phyloP scores from a whole-genome alignment of 2,888 invertebrate species.

The Lydus trimaculatus region DNA sequence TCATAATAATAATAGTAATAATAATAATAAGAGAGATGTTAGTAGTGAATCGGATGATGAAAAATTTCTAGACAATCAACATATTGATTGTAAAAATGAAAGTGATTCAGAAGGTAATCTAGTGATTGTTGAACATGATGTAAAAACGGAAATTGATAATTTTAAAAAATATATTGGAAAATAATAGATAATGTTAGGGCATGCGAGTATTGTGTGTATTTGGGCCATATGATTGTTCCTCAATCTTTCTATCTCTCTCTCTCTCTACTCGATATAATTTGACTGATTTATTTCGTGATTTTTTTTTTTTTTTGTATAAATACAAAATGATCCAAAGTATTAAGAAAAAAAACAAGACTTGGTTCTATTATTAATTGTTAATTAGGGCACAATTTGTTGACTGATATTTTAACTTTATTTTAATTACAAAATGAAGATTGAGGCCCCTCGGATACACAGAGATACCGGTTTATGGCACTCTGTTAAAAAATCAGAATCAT shows the following conservation, averaged over 20 bases:
- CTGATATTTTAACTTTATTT: neutral
- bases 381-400: neutral
- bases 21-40: slow-evolving; percentile 21
- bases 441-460: too few relatives aligned
- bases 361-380: neutral
- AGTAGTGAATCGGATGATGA: slow-evolving; percentile 14
- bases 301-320: too few relatives aligned
- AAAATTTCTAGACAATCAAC: slow-evolving; percentile 18
- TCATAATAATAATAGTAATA: slow-evolving; percentile 19
- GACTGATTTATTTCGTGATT: slow-evolving; percentile 5
- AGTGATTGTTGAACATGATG: slow-evolving; percentile 10
- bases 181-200: neutral
- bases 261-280: neutral
- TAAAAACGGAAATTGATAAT: neutral
- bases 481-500: too few relatives aligned
- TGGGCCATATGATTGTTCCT: neutral
- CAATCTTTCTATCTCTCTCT: too few relatives aligned
- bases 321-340: slow-evolving; percentile 2
- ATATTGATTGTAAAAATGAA: slow-evolving; percentile 17
- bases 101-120: neutral
- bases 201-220: neutral
- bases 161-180: neutral
- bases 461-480: too few relatives aligned
- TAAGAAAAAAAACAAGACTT: neutral
- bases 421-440: too few relatives aligned